Evolutionary conservation across 2,888 invertebrate genomes (phyloP).

Genomic region (Thalpophila matura): DNA sequence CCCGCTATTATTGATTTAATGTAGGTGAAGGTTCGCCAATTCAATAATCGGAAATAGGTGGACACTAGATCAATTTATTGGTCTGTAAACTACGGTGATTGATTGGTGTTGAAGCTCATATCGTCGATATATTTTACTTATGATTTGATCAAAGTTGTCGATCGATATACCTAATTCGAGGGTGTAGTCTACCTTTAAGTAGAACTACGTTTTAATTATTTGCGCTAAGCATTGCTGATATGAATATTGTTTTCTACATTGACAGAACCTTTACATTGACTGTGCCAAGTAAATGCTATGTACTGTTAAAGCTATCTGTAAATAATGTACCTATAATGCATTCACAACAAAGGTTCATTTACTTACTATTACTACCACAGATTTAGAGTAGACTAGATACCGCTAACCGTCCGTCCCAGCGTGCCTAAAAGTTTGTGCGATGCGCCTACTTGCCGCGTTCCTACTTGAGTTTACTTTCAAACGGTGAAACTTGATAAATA

Average conservation of each 20-base stretch:
- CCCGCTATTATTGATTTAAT: too few relatives aligned
- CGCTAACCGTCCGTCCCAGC: too few relatives aligned
- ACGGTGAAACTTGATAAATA: too few relatives aligned
- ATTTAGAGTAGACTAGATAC: too few relatives aligned
- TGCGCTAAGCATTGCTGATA: slow-evolving; percentile 39
- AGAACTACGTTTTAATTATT: slow-evolving; percentile 5
- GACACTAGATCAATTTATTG: slow-evolving; percentile 1
- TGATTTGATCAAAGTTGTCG: not conserved
- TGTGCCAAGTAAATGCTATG: slow-evolving; percentile 45
- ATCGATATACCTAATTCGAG: slow-evolving; percentile 31
- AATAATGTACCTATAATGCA: slow-evolving; percentile 44
- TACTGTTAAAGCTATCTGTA: slow-evolving; percentile 52
- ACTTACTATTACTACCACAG: slow-evolving; percentile 38
- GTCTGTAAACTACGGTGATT: not conserved
- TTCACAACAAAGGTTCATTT: slow-evolving; percentile 27
- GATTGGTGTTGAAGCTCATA: slow-evolving; percentile 2
- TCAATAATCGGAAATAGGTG: slow-evolving; percentile 7
- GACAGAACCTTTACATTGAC: slow-evolving; percentile 32
- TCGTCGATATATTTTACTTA: not conserved
- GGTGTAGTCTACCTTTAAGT: not conserved
- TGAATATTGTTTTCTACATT: slow-evolving; percentile 23
- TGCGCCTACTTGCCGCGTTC: too few relatives aligned
- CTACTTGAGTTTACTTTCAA: too few relatives aligned
- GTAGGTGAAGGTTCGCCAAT: not conserved
- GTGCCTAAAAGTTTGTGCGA: too few relatives aligned